Conservation (phyloP, 2,888 invertebrate species). For the Neelides folsomi region DNA sequence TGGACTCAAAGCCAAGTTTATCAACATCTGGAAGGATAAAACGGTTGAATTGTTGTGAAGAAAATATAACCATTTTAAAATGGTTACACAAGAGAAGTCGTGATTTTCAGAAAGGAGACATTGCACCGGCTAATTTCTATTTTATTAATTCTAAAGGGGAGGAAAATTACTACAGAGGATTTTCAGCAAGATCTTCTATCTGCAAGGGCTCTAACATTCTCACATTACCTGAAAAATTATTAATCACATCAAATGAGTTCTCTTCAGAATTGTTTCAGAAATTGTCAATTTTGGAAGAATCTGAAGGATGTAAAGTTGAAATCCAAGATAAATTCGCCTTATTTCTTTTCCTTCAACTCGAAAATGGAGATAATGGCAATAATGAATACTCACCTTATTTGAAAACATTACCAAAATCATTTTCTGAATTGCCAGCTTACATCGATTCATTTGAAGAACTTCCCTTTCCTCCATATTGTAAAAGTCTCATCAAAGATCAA, state of each 20-base stretch:
- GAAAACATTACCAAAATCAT: slow-evolving; percentile 52
- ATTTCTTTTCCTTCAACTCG: slow-evolving; percentile 56
- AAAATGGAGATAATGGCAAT: slow-evolving; percentile 42
- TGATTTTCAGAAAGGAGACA: slow-evolving; percentile 8
- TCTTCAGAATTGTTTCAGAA: background rate
- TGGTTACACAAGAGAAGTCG: slow-evolving; percentile 8
- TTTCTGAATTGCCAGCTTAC: slow-evolving; percentile 53
- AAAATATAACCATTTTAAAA: slow-evolving; percentile 10
- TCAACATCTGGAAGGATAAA: too few species aligned
- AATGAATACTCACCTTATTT: slow-evolving; percentile 51
- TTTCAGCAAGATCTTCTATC: slow-evolving; percentile 9
- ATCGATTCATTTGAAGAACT: slow-evolving; percentile 45
- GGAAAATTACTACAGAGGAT: slow-evolving; percentile 17
- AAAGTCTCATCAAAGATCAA: slow-evolving; percentile 44
- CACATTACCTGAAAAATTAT: slow-evolving; percentile 13
- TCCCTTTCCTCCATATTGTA: slow-evolving; percentile 46
- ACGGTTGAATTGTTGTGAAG: background rate
- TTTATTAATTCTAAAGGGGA: slow-evolving; percentile 8
- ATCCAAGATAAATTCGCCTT: slow-evolving; percentile 61
- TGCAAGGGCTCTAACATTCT: slow-evolving; percentile 10
- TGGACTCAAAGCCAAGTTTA: too few species aligned
- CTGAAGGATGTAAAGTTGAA: slow-evolving; percentile 33
- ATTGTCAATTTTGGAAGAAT: background rate
- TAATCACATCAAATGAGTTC: slow-evolving; percentile 16
- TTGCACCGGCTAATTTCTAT: slow-evolving; percentile 11